Percentiles rank a stretch among this genome's conserved stretches.
phyloP scores from a whole-genome alignment of 2,113 vertebrate species.

The Sphyrna mokarran region DNA sequence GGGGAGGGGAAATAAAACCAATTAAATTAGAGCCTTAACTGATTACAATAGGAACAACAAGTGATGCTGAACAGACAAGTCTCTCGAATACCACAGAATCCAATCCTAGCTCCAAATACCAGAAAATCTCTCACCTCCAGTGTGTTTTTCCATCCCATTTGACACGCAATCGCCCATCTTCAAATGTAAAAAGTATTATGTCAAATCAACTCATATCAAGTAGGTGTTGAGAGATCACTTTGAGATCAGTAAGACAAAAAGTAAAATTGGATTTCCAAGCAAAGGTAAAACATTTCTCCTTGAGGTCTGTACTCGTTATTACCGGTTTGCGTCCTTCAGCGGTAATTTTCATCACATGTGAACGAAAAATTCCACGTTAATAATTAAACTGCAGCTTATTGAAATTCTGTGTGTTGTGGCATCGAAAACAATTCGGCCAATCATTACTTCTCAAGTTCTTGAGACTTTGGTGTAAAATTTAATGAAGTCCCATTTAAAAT shows the following conservation, averaged over 20 bases:
- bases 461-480: background rate
- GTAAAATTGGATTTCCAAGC: background rate
- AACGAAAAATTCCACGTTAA: constrained; percentile 21
- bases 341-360: background rate
- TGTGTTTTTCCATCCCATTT: background rate
- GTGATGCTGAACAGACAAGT: background rate
- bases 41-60: background rate
- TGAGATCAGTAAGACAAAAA: background rate
- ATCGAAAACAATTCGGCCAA: background rate
- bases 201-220: background rate
- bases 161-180: background rate
- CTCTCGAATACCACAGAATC: background rate
- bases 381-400: background rate
- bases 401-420: background rate
- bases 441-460: background rate
- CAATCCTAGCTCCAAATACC: background rate
- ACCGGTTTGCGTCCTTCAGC: background rate
- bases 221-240: background rate
- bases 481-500: background rate
- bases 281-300: background rate
- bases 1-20: background rate
- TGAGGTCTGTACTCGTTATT: background rate
- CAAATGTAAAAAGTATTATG: background rate
- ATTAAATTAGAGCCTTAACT: background rate
- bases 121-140: background rate